phyloP scores from a whole-genome alignment of 2,113 vertebrate species.

The Lophochroa leadbeateri region DNA sequence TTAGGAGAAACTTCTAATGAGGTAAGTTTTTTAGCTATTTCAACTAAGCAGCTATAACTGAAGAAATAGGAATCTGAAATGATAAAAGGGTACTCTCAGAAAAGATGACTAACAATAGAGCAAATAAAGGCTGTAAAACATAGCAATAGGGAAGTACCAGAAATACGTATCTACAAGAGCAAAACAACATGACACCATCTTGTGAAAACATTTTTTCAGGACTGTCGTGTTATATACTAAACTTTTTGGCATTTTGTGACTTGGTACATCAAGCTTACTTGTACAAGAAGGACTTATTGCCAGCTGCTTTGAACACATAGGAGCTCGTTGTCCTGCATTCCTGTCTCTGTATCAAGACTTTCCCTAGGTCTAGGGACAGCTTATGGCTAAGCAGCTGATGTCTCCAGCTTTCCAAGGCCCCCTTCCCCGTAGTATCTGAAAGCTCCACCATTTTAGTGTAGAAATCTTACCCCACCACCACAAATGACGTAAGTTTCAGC shows the following conservation, averaged over 20 bases:
- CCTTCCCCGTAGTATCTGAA: neutral
- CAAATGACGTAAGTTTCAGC: neutral
- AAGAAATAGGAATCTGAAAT: conserved; percentile 24
- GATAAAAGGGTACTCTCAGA: neutral
- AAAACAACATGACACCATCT: conserved; percentile 48
- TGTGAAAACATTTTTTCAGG: conserved; percentile 38
- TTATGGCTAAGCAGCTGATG: neutral
- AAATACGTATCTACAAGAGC: conserved; percentile 27
- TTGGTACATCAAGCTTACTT: neutral
- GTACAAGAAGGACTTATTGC: neutral
- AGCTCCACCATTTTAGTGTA: neutral
- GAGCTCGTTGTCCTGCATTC: neutral
- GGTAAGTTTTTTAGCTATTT: conserved; percentile 18
- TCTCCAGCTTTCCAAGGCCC: neutral
- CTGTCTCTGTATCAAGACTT: neutral
- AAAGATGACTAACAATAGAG: conserved; percentile 40
- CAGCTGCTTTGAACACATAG: fast-evolving
- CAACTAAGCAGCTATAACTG: neutral
- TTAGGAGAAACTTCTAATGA: neutral
- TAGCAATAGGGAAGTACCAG: neutral
- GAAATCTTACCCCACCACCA: neutral
- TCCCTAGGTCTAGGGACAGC: neutral
- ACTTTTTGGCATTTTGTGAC: neutral
- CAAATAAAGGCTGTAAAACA: conserved; percentile 38
- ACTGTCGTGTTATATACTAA: neutral